Evolutionary conservation across 2,113 vertebrate genomes (phyloP).

Genomic region (Salminus brasiliensis): DNA sequence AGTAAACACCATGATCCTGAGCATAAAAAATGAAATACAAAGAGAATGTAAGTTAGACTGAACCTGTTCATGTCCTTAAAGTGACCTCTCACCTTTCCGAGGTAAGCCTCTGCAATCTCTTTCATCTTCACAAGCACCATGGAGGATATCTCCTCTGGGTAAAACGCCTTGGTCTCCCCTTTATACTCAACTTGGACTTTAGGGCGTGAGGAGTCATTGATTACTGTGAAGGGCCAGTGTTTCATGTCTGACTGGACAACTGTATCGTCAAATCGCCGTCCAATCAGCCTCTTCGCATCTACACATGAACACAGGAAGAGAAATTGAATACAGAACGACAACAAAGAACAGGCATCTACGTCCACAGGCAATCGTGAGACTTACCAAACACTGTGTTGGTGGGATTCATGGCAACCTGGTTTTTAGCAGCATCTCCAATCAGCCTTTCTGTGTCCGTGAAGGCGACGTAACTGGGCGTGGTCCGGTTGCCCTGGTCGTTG

Average conservation of each 20-base stretch:
- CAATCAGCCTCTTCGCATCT: conserved; percentile 81
- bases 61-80: neutral
- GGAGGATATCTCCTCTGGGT: conserved; percentile 79
- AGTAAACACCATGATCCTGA: neutral
- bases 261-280: conserved; percentile 72
- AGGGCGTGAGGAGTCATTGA: conserved; percentile 68
- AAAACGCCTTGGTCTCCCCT: conserved; percentile 75
- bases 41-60: neutral
- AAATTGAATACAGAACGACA: neutral
- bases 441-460: conserved; percentile 75
- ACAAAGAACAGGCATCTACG: neutral
- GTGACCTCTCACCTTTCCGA: conserved; percentile 71
- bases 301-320: neutral
- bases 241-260: conserved; percentile 80
- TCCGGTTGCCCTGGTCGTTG: conserved; percentile 84
- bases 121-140: conserved; percentile 81
- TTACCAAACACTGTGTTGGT: conserved; percentile 77
- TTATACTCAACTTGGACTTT: conserved; percentile 80
- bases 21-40: neutral
- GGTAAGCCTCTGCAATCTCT: conserved; percentile 77
- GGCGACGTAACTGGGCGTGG: conserved; percentile 76
- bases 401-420: conserved; percentile 81
- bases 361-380: neutral
- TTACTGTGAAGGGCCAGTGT: conserved; percentile 76
- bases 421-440: conserved; percentile 76